phyloP scores from a whole-genome alignment of 2,113 vertebrate genomes.

The Brachyhypopomus gauderio region DNA sequence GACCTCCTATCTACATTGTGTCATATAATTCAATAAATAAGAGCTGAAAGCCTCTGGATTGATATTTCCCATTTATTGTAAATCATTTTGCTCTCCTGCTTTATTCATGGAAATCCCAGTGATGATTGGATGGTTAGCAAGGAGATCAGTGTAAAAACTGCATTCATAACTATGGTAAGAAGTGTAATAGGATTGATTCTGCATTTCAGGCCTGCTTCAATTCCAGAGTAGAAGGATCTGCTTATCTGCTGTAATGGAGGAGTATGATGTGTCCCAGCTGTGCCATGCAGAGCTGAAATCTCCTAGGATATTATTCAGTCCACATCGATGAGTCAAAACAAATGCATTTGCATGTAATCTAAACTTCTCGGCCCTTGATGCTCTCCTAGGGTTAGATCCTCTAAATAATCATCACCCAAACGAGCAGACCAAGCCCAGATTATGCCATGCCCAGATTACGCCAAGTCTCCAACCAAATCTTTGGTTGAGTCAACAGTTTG shows the following conservation, averaged over 20 bases:
- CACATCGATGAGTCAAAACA: slow-evolving; percentile 12
- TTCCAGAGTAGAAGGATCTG: slow-evolving; percentile 4
- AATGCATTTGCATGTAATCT: slow-evolving; percentile 4
- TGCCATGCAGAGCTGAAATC: slow-evolving; percentile 11
- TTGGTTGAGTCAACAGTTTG: background rate
- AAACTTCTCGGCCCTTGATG: slow-evolving; percentile 14
- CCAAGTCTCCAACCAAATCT: background rate
- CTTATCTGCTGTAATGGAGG: background rate
- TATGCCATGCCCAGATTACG: background rate
- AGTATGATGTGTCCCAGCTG: slow-evolving; percentile 25
- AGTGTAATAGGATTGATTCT: background rate
- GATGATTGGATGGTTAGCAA: background rate
- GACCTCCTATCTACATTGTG: background rate
- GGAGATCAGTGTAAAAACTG: background rate
- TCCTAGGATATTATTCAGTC: slow-evolving; percentile 15
- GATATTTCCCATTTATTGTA: background rate
- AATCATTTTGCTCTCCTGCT: background rate
- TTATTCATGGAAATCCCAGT: background rate
- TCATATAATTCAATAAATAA: background rate
- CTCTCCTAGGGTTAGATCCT: background rate
- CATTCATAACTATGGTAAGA: background rate
- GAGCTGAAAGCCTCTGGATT: background rate
- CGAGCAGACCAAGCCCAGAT: background rate
- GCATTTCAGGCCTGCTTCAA: background rate
- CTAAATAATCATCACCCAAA: background rate